Conservation (phyloP, 2,888 invertebrate genomes). For the Lochmaea capreae region DNA sequence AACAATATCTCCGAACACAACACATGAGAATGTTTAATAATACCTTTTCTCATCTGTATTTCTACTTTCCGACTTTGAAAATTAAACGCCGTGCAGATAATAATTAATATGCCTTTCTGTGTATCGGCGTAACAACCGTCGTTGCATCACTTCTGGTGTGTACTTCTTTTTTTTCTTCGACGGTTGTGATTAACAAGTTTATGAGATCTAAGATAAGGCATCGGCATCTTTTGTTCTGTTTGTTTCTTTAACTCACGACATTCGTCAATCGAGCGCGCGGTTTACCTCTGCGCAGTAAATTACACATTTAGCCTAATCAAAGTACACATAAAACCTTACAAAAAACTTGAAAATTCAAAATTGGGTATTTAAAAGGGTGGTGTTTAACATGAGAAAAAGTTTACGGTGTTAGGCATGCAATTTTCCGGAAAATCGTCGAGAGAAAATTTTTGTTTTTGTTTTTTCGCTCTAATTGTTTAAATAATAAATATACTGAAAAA, state of each 20-base stretch:
- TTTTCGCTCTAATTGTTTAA: no score
- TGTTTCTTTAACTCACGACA: background rate
- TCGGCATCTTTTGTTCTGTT: slow-evolving; percentile 10
- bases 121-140: slow-evolving; percentile 6
- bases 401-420: no score
- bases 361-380: no score
- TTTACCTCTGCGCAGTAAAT: background rate
- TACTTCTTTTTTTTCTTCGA: background rate
- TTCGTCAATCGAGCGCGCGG: slow-evolving; percentile 7
- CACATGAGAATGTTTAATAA: slow-evolving; percentile 36
- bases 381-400: no score
- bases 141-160: slow-evolving; percentile 20
- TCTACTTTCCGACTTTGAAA: background rate
- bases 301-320: no score
- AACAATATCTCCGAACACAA: slow-evolving; percentile 25
- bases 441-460: no score
- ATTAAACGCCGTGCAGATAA: slow-evolving; percentile 6
- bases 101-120: slow-evolving; percentile 6
- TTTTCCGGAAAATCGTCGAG: no score
- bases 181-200: slow-evolving; percentile 16
- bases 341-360: no score
- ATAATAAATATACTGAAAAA: no score
- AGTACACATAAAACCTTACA: no score
- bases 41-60: slow-evolving; percentile 31
- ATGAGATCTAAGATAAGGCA: slow-evolving; percentile 11